Base-by-base conservation (phyloP, 2,888 invertebrate genomes). In the Xestia sexstrigata region DNA sequence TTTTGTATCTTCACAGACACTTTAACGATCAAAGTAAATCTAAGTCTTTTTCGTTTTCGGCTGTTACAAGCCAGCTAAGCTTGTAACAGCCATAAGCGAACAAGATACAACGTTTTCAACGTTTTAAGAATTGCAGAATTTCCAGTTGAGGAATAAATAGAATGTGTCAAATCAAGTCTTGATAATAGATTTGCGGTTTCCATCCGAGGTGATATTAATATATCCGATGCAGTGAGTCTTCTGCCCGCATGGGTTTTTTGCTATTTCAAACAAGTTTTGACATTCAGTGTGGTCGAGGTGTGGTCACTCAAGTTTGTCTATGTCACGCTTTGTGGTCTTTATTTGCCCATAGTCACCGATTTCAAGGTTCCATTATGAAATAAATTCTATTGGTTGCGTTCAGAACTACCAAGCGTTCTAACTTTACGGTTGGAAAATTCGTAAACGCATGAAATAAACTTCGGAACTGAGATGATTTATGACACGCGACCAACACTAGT, bases 351-450 rank as follows among this genome's bases (percentile, higher is more conserved):
- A 85, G 45, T 15, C 63, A 77, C 62, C 13, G 20, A 71, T 76
- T 83, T 76, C 80, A 86, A 87, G 87, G 80, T 71, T 26, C 67
- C 47, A 70, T 87, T 80, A 70, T 35, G 80, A 77, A 85, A 86
- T 80, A 63, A 68, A 58, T 71, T 65, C 9, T 79, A 58, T 74
- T 69, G 49, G 62, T 47, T 52, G 52, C 47, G 26, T 45, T 58
- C 30, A 39, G 47, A 65, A 42, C 42, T 35, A 35, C 65, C n/a
- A n/a, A 42, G 15, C n/a, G 63, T 42, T 42, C 4, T 7, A 39
- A 67, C 15, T 62, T 62, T 35, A 63, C 30, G 20, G 2, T 74
- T 66, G 17, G 42, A 45, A 62, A 67, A 45, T 35, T 26, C 35
- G 52, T 65, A 49, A 35, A 45, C 70, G 30, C 17, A 58, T 35